A percentile compares a stretch with the other conserved stretches of the same genome.
Conservation (phyloP, 2,797 vertebrate species). For the Australoheros facetus region DNA sequence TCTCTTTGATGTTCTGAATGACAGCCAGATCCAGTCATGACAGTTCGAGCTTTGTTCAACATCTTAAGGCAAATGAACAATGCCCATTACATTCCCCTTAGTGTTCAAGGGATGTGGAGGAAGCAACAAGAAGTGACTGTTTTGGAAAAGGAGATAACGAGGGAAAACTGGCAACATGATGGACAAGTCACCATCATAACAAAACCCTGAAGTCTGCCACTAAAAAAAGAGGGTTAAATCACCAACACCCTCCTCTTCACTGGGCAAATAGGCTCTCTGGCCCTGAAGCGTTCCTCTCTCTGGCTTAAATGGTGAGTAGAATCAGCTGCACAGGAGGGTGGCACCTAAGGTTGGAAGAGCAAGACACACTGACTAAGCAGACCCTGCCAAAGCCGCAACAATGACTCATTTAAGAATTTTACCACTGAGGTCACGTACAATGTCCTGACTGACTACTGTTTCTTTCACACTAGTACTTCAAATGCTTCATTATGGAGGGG, state of each 20-base stretch:
- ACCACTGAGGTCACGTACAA: neutral
- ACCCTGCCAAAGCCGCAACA: neutral
- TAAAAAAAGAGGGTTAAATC: neutral
- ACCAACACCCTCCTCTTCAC: too few relatives aligned
- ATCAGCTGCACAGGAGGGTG: fast-evolving
- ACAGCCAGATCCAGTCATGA: neutral
- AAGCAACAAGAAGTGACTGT: neutral
- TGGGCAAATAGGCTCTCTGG: too few relatives aligned
- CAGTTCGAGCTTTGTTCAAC: fast-evolving
- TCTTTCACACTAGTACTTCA: neutral
- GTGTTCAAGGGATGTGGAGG: neutral
- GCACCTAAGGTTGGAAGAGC: neutral
- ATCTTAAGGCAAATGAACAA: neutral
- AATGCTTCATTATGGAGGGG: neutral
- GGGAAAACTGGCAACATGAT: too few relatives aligned
- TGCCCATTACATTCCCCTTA: neutral
- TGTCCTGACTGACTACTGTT: neutral
- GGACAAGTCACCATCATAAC: too few relatives aligned
- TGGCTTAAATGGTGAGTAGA: neutral
- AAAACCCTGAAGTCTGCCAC: too few relatives aligned
- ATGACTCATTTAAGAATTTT: neutral
- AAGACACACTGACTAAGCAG: neutral
- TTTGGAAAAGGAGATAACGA: too few relatives aligned
- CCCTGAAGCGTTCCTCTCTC: too few relatives aligned
- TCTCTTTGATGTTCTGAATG: neutral